These are phyloP conservation scores for Cryptomyrus ogoouensis DNA, from an alignment of 2,113 vertebrate genomes.

Conservation along the genomic window DNA sequence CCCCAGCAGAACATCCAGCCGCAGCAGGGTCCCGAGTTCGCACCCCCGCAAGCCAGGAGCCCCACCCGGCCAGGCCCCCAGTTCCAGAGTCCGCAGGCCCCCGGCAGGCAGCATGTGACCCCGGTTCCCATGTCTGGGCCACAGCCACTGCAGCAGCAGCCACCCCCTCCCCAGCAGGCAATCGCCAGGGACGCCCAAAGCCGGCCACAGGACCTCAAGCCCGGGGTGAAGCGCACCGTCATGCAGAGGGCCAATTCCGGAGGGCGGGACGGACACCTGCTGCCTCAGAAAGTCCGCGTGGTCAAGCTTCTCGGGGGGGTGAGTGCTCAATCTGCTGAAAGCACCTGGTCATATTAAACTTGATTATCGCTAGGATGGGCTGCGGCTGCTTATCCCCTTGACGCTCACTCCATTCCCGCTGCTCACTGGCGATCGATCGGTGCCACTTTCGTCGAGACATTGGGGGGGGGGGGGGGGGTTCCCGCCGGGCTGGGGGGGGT, in stretches of 20 bases:
- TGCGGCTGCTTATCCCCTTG: constrained; percentile 1
- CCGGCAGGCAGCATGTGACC: constrained; percentile 22
- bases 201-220: constrained; percentile 63
- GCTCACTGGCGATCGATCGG: constrained; percentile 19
- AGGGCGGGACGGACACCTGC: constrained; percentile 62
- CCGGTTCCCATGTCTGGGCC: constrained; percentile 42
- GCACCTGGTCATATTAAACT: background rate
- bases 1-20: constrained; percentile 31
- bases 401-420: background rate
- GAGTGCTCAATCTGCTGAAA: constrained; percentile 55
- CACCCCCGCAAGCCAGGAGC: constrained; percentile 50
- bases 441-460: background rate
- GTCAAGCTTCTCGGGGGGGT: constrained; percentile 86
- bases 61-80: constrained; percentile 45
- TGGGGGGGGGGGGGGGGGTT: background rate
- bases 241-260: constrained; percentile 80
- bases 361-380: background rate
- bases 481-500: constrained; percentile 4
- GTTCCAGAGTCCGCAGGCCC: constrained; percentile 40
- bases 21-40: constrained; percentile 37
- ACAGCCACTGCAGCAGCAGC: background rate
- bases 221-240: constrained; percentile 83
- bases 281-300: constrained; percentile 84
- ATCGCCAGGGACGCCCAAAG: constrained; percentile 44
- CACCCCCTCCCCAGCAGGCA: constrained; percentile 32